A percentile compares a stretch with the other conserved stretches of the same genome.
These are phyloP conservation scores for Melanotaenia maccullochi DNA, from an alignment of 2,797 vertebrate species.

Conservation along the genomic window DNA sequence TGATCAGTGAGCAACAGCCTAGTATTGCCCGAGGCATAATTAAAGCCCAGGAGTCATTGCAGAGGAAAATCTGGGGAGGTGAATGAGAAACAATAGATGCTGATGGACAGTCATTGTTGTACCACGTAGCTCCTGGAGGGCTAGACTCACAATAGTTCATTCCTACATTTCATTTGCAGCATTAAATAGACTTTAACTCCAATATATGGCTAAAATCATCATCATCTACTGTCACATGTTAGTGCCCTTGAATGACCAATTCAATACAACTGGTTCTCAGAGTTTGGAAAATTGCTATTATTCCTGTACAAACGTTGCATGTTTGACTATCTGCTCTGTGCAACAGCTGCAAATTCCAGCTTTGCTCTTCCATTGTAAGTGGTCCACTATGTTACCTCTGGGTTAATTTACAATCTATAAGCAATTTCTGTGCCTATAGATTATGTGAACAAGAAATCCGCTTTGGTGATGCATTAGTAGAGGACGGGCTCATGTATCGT, in stretches of 20 bases:
- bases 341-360: conserved; percentile 23
- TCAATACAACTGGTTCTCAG: conserved; percentile 60
- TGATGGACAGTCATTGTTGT: conserved; percentile 60
- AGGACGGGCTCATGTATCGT: conserved; percentile 1
- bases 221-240: conserved; percentile 52
- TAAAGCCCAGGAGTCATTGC: conserved; percentile 61
- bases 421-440: conserved; percentile 42
- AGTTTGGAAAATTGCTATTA: conserved; percentile 56
- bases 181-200: conserved; percentile 43
- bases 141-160: conserved; percentile 41
- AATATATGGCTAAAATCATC: conserved; percentile 66
- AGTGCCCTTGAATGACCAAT: conserved; percentile 59
- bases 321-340: conserved; percentile 53
- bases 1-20: conserved; percentile 53
- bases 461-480: conserved; percentile 3
- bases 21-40: conserved; percentile 65
- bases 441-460: conserved; percentile 28
- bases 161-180: conserved; percentile 51
- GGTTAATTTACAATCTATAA: conserved; percentile 42
- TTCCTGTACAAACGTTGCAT: conserved; percentile 36
- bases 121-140: conserved; percentile 31
- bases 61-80: conserved; percentile 59
- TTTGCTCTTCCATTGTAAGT: conserved; percentile 14
- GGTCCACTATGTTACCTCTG: conserved; percentile 13
- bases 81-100: conserved; percentile 56